phyloP scores from a whole-genome alignment of 1,140 invertebrate genomes.

The Lepidurus packardi region DNA sequence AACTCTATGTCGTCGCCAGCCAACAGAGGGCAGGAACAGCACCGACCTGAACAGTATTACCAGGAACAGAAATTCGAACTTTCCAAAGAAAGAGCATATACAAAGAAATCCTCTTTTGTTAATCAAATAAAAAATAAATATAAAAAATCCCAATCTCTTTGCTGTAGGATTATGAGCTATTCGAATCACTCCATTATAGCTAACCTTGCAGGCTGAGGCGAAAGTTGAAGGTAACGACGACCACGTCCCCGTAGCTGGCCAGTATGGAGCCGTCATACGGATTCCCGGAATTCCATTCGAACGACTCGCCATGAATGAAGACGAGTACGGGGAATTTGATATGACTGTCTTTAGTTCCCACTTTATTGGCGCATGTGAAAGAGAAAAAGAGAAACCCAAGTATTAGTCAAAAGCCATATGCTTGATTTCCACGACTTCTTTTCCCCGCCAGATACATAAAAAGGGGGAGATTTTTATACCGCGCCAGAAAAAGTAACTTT shows the following conservation, averaged over 20 bases:
- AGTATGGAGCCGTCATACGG: constrained; percentile 83
- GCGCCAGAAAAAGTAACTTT: not conserved
- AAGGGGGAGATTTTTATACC: too few relatives aligned
- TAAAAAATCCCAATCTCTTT: not conserved
- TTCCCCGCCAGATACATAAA: constrained; percentile 22
- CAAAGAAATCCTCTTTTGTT: too few relatives aligned
- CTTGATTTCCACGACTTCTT: not conserved
- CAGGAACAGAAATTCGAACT: too few relatives aligned
- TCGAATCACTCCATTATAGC: constrained; percentile 35
- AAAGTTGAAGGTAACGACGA: constrained; percentile 91
- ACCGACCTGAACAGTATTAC: too few relatives aligned
- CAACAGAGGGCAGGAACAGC: too few relatives aligned
- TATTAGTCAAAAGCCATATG: not conserved
- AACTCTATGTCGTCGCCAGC: too few relatives aligned
- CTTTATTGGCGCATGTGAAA: not conserved
- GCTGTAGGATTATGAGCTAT: not conserved
- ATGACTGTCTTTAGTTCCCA: constrained; percentile 35
- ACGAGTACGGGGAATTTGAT: constrained; percentile 65
- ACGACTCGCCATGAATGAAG: constrained; percentile 86
- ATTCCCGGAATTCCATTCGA: constrained; percentile 87
- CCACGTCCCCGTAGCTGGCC: constrained; percentile 78
- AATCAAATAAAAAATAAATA: not conserved
- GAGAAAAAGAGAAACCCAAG: not conserved
- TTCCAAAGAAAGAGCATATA: too few relatives aligned
- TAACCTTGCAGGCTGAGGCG: constrained; percentile 85